Conservation (phyloP, 1,140 invertebrate genomes). For the Anastrepha obliqua region DNA sequence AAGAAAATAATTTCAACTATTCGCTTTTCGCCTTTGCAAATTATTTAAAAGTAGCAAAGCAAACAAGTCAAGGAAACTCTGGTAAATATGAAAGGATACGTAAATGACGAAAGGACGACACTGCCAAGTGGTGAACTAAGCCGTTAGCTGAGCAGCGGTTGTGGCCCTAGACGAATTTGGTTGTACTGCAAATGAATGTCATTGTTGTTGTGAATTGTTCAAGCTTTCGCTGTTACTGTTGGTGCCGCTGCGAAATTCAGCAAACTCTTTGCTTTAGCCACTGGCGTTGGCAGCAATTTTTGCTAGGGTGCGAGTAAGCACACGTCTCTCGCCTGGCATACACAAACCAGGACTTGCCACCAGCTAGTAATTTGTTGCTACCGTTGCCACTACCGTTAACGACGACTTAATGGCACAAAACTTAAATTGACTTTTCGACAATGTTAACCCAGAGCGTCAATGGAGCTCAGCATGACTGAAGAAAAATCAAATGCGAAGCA, state of each 20-base stretch:
- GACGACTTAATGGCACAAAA: slow-evolving; percentile 57
- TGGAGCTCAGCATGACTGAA: slow-evolving; percentile 54
- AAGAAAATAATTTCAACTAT: slow-evolving; percentile 57
- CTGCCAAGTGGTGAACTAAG: not conserved
- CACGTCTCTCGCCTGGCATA: not conserved
- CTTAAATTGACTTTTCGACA: slow-evolving; percentile 63
- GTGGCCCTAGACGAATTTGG: not conserved
- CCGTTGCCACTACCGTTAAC: not conserved
- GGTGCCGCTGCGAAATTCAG: not conserved
- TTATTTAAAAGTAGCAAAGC: slow-evolving; percentile 57
- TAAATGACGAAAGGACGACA: not conserved
- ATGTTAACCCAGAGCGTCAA: slow-evolving; percentile 60
- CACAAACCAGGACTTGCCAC: not conserved
- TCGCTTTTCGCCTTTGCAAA: slow-evolving; percentile 47
- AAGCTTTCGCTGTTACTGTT: not conserved
- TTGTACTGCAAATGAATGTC: not conserved
- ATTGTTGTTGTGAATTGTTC: slow-evolving; percentile 24
- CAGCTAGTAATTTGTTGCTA: not conserved
- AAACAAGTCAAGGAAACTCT: not conserved
- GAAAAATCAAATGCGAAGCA: slow-evolving; percentile 14
- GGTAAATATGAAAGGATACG: not conserved
- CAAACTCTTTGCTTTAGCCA: slow-evolving; percentile 28
- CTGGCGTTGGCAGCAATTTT: slow-evolving; percentile 1
- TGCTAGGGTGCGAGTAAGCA: not conserved
- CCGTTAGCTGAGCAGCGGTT: slow-evolving; percentile 31